Evolutionary conservation across 2,888 invertebrate genomes (phyloP).

Genomic region (Baronia brevicornis): DNA sequence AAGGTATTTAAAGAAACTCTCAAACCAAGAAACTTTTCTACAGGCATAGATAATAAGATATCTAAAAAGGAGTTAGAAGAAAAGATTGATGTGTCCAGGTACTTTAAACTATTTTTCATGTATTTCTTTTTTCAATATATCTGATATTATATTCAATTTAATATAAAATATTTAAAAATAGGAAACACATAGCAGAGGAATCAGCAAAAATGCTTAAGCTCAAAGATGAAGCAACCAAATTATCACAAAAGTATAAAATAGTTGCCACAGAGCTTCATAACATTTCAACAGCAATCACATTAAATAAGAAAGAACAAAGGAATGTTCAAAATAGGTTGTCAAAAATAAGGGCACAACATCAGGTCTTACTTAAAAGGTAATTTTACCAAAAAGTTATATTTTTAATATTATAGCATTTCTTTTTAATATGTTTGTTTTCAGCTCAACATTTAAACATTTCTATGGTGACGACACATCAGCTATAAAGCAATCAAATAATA

Average conservation of each 20-base stretch:
- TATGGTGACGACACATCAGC: constrained; percentile 29
- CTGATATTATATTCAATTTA: neutral
- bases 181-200: constrained; percentile 64
- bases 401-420: constrained; percentile 7
- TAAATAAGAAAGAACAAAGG: constrained; percentile 60
- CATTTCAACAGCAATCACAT: constrained; percentile 54
- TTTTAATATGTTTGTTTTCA: constrained; percentile 33
- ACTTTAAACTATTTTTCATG: constrained; percentile 10
- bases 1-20: constrained; percentile 45
- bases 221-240: constrained; percentile 55
- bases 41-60: constrained; percentile 24
- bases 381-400: constrained; percentile 13
- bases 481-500: constrained; percentile 27
- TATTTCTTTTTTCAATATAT: neutral
- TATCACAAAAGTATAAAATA: constrained; percentile 61
- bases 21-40: constrained; percentile 46
- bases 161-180: too few relatives aligned
- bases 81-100: constrained; percentile 61
- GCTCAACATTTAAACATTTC: constrained; percentile 51
- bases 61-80: constrained; percentile 41
- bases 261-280: constrained; percentile 58
- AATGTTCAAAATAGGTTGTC: constrained; percentile 47
- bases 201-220: constrained; percentile 58
- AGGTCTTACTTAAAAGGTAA: constrained; percentile 62
- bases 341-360: constrained; percentile 58